phyloP scores from a whole-genome alignment of 2,113 vertebrate species.

The Diglossa brunneiventris region DNA sequence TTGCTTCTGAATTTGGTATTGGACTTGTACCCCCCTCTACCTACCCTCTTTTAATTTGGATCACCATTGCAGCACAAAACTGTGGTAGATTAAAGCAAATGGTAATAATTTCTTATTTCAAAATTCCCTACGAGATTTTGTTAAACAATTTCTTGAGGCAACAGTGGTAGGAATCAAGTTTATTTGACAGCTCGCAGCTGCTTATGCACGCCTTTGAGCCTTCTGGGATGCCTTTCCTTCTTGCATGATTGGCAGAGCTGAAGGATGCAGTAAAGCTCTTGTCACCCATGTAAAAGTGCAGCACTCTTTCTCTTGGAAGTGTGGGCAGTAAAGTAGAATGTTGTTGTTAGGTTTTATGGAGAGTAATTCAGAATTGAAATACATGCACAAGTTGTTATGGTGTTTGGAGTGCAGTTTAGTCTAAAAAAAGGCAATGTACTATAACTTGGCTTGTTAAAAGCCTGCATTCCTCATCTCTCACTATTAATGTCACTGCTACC shows the following conservation, averaged over 20 bases:
- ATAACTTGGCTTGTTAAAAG: background rate
- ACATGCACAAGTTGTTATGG: background rate
- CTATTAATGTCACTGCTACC: background rate
- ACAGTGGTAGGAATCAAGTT: background rate
- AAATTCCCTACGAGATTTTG: background rate
- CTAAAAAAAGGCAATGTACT: background rate
- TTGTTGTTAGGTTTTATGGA: background rate
- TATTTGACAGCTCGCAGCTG: conserved; percentile 5
- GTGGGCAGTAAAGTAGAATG: background rate
- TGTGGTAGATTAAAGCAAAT: conserved; percentile 10
- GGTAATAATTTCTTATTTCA: conserved; percentile 12
- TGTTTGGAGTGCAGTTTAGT: background rate
- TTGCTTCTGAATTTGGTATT: background rate
- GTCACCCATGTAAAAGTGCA: background rate
- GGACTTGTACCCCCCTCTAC: background rate
- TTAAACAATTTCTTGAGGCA: conserved; percentile 32
- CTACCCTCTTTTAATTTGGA: background rate
- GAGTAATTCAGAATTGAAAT: background rate
- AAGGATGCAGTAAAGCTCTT: background rate
- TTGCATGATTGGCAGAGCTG: background rate
- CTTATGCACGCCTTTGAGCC: background rate
- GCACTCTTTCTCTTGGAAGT: background rate
- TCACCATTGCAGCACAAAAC: conserved; percentile 19
- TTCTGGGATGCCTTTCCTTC: background rate
- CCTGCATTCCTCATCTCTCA: background rate